Evolutionary conservation across 1,140 invertebrate genomes (phyloP), one percentile per base, ranked within the genome.

Genomic region (Acromyrmex charruanus): DNA sequence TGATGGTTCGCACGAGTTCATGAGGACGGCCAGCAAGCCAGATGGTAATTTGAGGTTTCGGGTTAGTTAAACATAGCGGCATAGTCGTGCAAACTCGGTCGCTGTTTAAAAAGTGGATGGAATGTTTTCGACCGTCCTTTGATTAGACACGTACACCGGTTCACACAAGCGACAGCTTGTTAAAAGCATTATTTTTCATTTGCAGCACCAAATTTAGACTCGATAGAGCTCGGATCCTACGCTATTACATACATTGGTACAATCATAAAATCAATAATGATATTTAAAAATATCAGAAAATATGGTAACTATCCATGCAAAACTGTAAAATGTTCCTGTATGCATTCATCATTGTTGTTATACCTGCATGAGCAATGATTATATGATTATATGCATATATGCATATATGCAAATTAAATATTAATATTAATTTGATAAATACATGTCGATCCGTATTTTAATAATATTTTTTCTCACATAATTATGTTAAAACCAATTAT

Each of bases 11-110:
- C 72, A 53, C 59, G 79, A 59, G 75, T 66, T 85, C 75, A 81
- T 63, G 85, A 72, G 85, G 44, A 49, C 58, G 65, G 44, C 44
- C 77, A 77, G 84, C 80, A 85, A 90, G 89, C 75, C 71, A 61
- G 81, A 88, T 90, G 69, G 75, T 90, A 87, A 90, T 90, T 82
- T 75, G 79, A 58, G 86, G 79, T 87, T 88, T 89, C 77, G 69
- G 69, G 61, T 85, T 84, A 84, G 80, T 84, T 84, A 75, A 84
- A 84, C 80, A 61, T 44, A 75, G 66, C 53, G 77, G 39, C 39
- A 61, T 21, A 31, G 28, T 16, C 53, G 66, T 39, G 69, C 55
- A 61, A 75, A 75, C 51, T 74, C 68, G 39, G 18, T 28, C 12
- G 53, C 58, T 21, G 25, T 75, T 74, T 74, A 74, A 75, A 84